Percentiles rank a stretch among this genome's conserved stretches.
Evolutionary conservation across 2,113 vertebrate genomes (phyloP).

Genomic region (Erinaceus europaeus): DNA sequence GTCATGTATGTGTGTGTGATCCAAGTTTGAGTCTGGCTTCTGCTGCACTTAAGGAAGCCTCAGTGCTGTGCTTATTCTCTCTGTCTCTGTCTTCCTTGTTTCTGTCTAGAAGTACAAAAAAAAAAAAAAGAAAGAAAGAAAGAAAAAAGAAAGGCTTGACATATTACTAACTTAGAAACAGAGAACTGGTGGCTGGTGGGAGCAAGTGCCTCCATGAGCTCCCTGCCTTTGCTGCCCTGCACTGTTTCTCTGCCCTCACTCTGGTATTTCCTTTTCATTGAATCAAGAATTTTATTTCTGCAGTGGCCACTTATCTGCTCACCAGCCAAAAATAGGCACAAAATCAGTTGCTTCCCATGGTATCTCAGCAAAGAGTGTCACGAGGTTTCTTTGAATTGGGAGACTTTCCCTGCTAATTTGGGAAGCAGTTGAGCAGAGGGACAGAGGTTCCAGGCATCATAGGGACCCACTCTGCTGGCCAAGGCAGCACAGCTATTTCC

Average conservation of each 20-base stretch:
- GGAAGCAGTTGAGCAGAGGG: background rate
- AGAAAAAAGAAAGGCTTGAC: no score
- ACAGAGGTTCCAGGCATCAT: background rate
- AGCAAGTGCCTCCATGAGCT: background rate
- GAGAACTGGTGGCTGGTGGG: background rate
- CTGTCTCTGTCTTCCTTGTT: no score
- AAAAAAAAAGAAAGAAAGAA: no score
- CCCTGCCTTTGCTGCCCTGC: background rate
- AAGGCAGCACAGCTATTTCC: background rate
- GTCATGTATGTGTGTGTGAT: no score
- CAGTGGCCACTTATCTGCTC: slow-evolving; percentile 34
- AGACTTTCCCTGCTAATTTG: slow-evolving; percentile 58
- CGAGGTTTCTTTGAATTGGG: slow-evolving; percentile 43
- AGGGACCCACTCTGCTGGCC: background rate
- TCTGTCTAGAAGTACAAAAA: no score
- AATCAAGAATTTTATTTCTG: slow-evolving; percentile 12
- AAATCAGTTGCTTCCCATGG: slow-evolving; percentile 12
- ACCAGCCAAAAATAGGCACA: slow-evolving; percentile 43
- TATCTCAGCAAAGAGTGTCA: slow-evolving; percentile 49
- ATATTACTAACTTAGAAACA: background rate
- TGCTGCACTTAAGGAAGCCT: no score
- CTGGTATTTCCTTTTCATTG: background rate
- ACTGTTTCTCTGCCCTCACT: background rate
- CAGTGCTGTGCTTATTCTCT: no score
- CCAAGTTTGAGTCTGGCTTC: no score